Evolutionary conservation across 2,113 vertebrate genomes (phyloP).

Genomic region (Cercocebus atys): DNA sequence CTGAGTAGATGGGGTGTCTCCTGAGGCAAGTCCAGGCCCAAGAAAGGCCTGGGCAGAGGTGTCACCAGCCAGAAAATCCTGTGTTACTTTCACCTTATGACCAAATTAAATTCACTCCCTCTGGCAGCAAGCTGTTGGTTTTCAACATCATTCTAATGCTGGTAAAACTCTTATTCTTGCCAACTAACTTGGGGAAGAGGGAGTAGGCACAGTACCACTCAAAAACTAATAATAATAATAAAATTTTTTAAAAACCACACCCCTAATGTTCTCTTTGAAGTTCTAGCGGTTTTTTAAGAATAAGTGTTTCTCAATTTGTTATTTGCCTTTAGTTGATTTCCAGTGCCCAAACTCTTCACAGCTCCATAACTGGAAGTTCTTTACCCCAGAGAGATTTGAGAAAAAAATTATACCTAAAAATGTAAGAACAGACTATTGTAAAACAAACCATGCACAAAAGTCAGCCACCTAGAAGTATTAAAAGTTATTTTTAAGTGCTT

Average conservation of each 20-base stretch:
- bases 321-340: background rate
- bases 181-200: background rate
- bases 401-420: background rate
- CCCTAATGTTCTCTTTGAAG: background rate
- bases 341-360: background rate
- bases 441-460: background rate
- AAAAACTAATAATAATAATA: too few species aligned
- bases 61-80: too few species aligned
- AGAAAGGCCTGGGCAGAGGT: too few species aligned
- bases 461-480: background rate
- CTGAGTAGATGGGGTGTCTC: too few species aligned
- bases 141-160: background rate
- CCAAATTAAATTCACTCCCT: background rate
- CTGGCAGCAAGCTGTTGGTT: background rate
- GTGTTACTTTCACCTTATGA: background rate
- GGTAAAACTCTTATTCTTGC: background rate
- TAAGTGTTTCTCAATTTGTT: background rate
- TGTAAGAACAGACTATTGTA: background rate
- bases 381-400: background rate
- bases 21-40: too few species aligned
- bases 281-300: background rate
- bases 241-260: background rate
- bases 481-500: background rate
- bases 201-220: too few species aligned
- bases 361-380: background rate